phyloP scores from a whole-genome alignment of 2,888 invertebrate genomes.

The Aphodius sticticus region DNA sequence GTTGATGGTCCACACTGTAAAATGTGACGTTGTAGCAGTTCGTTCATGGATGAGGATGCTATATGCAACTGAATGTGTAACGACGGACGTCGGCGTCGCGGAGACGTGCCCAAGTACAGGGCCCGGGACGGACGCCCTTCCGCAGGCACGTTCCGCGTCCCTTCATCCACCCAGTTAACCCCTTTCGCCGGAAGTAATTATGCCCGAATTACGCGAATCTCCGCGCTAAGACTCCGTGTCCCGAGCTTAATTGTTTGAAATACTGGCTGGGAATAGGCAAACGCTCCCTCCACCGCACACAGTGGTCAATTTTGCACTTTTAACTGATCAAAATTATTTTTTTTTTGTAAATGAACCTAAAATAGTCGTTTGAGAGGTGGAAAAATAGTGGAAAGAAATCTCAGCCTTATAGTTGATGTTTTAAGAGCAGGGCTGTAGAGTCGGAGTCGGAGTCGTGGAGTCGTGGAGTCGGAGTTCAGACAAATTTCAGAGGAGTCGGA shows the following conservation, averaged over 20 bases:
- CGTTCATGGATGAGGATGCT: background rate
- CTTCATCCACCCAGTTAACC: background rate
- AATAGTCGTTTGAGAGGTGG: too few relatives aligned
- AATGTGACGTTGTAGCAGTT: background rate
- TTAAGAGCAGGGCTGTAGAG: too few relatives aligned
- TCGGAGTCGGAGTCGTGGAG: too few relatives aligned
- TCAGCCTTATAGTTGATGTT: too few relatives aligned
- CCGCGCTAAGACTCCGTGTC: conserved; percentile 4
- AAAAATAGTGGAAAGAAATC: too few relatives aligned
- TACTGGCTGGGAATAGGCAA: background rate
- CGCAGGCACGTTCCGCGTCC: background rate
- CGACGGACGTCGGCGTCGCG: background rate
- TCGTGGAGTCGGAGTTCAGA: too few relatives aligned
- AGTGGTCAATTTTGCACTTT: too few relatives aligned
- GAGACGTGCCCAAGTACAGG: background rate
- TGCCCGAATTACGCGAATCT: background rate
- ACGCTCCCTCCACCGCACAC: background rate
- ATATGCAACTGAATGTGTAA: background rate
- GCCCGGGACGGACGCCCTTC: background rate
- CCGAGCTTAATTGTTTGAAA: background rate
- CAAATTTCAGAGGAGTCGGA: too few relatives aligned
- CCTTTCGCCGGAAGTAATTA: conserved; percentile 4
- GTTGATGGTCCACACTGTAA: background rate
- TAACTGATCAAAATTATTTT: too few relatives aligned
- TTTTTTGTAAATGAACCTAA: too few relatives aligned